These are phyloP conservation scores for Hoplostethus mediterraneus DNA, from an alignment of 2,797 vertebrate species.

Conservation along the genomic window DNA sequence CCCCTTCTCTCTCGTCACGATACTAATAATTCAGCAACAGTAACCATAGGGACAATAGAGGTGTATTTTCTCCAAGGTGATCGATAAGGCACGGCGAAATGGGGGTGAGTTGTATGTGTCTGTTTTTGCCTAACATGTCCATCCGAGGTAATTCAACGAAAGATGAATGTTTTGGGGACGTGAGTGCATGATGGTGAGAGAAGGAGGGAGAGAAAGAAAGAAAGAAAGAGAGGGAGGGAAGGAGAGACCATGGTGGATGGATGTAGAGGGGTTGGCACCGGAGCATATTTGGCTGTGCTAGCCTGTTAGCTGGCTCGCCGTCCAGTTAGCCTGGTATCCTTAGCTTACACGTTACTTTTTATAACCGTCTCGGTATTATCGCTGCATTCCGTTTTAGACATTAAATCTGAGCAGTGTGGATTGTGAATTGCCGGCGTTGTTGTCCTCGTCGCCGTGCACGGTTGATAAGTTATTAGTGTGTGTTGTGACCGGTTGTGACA, in stretches of 20 bases:
- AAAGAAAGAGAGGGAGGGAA: constrained; percentile 19
- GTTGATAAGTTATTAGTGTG: constrained; percentile 18
- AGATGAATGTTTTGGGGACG: constrained; percentile 36
- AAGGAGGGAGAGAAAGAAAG: constrained; percentile 23
- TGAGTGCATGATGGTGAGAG: constrained; percentile 36
- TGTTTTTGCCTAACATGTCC: constrained; percentile 26
- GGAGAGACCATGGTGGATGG: constrained; percentile 60
- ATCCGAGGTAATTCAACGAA: constrained; percentile 27
- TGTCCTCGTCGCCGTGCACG: constrained; percentile 11
- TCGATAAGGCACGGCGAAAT: constrained; percentile 72
- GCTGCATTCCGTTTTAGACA: neutral
- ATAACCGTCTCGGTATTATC: neutral
- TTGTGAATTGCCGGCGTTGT: too few relatives aligned
- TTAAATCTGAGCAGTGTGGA: neutral
- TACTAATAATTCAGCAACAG: constrained; percentile 61
- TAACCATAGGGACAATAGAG: constrained; percentile 68
- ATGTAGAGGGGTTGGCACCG: constrained; percentile 53
- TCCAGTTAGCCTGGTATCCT: constrained; percentile 3
- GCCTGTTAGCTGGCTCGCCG: constrained; percentile 32
- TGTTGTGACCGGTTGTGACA: constrained; percentile 41
- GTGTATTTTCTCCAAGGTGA: constrained; percentile 59
- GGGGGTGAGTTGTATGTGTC: constrained; percentile 83
- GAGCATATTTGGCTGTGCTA: constrained; percentile 25
- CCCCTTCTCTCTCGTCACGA: constrained; percentile 60
- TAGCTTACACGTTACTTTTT: neutral